Conservation (phyloP, 2,888 invertebrate species). For the Caenorhabditis wallacei region DNA sequence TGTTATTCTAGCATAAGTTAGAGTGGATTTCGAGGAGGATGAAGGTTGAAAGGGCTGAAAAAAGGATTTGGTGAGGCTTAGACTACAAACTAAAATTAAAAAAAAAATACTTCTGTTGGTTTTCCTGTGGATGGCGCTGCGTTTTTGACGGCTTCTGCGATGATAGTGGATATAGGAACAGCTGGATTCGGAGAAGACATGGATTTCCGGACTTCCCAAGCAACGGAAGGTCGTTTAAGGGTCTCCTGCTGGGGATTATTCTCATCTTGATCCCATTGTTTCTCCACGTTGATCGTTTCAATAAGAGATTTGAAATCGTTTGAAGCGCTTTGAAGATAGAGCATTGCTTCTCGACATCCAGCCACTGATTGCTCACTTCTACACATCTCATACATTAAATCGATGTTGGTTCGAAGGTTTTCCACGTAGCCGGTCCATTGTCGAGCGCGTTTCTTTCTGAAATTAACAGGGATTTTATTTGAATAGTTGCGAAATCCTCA, state of each 20-base stretch:
- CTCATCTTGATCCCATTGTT: constrained; percentile 86
- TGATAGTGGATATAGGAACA: constrained; percentile 64
- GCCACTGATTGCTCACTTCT: constrained; percentile 94
- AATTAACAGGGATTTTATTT: constrained; percentile 2
- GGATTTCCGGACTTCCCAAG: constrained; percentile 97
- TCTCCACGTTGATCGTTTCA: constrained; percentile 94
- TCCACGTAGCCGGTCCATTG: constrained; percentile 98
- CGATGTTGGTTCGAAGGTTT: constrained; percentile 93
- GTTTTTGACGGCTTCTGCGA: constrained; percentile 58
- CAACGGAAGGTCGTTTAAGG: constrained; percentile 89
- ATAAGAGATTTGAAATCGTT: constrained; percentile 95
- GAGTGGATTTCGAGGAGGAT: neutral
- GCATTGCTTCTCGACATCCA: constrained; percentile 95
- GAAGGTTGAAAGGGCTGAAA: constrained; percentile 18
- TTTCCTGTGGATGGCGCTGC: constrained; percentile 2
- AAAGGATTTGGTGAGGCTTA: too few relatives aligned
- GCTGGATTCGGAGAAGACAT: constrained; percentile 74
- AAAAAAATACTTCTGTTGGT: neutral
- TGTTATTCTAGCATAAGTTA: constrained; percentile 60
- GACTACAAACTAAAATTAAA: neutral
- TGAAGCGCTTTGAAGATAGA: constrained; percentile 95
- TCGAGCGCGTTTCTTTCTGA: constrained; percentile 86
- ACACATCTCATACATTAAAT: constrained; percentile 96
- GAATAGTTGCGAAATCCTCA: constrained; percentile 5
- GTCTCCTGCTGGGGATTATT: constrained; percentile 27